Evolutionary conservation across 2,113 vertebrate genomes (phyloP), one percentile per base, ranked within the genome.

Genomic region (Caranx melampygus): DNA sequence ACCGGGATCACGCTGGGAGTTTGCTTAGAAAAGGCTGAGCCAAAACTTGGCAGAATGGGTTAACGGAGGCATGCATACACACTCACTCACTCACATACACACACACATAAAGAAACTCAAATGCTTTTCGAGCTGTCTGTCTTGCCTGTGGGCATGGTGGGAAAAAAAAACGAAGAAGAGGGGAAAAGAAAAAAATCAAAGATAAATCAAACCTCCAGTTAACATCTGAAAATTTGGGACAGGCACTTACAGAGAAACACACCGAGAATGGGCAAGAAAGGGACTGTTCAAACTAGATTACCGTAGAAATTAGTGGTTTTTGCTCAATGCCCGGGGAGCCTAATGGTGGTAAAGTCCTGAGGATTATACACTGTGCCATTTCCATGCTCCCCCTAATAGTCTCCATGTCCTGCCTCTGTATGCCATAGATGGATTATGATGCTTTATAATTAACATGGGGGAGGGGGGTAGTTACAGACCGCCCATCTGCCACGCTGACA

Each of bases 401-500:
- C 92, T 94, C 88, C 91, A 92, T 94, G 92, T 92, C 91, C 85
- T 90, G 84, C 83, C 85, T 89, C 91, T 93, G 91, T 93, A 85
- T 90, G 88, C 88, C 79, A 69, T 89, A 88, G 92, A 93, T 92
- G 89, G 92, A 94, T 94, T 92, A 93, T 91, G 90, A 92, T 91
- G 90, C 91, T 92, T 92, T 91, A 93, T 93, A 94, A 93, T 94
- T 94, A 93, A 93, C 89, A 86, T 86, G 81, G 78, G 83, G 82
- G 84, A 65, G 64, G 57, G 86, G 80, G 77, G 72, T 54, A 61
- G 87, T 83, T 79, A 73, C 83, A 79, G 89, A 85, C 87, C 86
- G 81, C 91, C 92, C 92, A 93, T 95, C 94, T 94, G 93, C 92
- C 91, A 87, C 73, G 66, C 81, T 94, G 94, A 94, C 94, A 95